Evolutionary conservation across 2,888 invertebrate genomes (phyloP), one percentile per base, ranked within the genome.

Genomic region (Antitype chi): DNA sequence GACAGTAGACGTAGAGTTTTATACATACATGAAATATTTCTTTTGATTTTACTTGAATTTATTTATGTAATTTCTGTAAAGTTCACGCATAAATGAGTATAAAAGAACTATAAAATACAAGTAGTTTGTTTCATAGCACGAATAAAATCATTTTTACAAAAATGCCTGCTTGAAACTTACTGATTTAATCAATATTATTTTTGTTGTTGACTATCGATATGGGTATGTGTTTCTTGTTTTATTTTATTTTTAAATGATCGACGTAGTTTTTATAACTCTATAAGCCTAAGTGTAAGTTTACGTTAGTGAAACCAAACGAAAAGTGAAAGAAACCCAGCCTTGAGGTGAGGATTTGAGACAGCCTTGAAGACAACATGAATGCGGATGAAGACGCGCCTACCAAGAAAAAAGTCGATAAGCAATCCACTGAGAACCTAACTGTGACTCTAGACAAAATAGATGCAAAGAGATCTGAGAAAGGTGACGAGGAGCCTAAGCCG

Each of bases 401-500:
- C 80, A 94, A 93, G 91, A 95, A 94, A 91, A 94, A 94, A 90
- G 87, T 88, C 87, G 95, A 95, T 77, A 92, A 91, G 87, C 87
- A 88, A 78, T 85, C 91, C 60, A 84, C 88, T 68, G 95, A 95
- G 55, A 92, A 90, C 71, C 76, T 92, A 49, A 89, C 90, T 59
- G 91, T 92, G 23, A 91, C 90, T 81, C 80, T 92, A 52, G 94
- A 95, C 69, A 94, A 94, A 82, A 79, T 80, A 76, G 95, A 95
- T 68, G 81, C 84, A 4, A 94, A 93, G 79, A 94, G 93, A 88
- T 70, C 88, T 4, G 94, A 93, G 8, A 94, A 94, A 86, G 89
- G 90, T 49, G 95, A 94, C 15, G 95, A 95, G 72, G 96, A 96
- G 74, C 95, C 95, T 0, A 97, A 97, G 89, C 97, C 97, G 5